Evolutionary conservation across 2,888 invertebrate species (phyloP), one percentile per base, ranked within the genome.

Genomic region (Latrodectus elegans): DNA sequence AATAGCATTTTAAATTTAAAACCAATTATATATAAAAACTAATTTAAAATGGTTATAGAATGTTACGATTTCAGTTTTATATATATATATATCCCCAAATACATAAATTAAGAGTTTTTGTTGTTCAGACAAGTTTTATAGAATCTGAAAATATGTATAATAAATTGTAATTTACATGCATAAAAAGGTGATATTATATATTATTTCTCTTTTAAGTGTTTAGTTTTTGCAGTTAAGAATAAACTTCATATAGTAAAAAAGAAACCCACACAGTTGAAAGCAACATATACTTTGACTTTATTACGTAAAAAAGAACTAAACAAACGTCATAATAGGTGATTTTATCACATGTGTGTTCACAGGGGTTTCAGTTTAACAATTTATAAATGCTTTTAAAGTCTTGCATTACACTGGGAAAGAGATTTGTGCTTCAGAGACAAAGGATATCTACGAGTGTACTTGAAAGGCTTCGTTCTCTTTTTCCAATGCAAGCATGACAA

Each of bases 261-360:
- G 11, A 72, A 4, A 2, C 26, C 52, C 72, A 55, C 22, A 22
- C 15, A 82, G 26, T 52, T 85, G 84, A 85, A 85, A 85, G 84
- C 84, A 85, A 85, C 84, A 85, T 85, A 85, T 85, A 85, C 84
- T 85, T 85, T 85, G 84, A 85, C 77, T 85, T 85, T 85, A 85
- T 85, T 85, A 79, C 79, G 84, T 85, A 85, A 79, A 85, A 82
- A 78, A 82, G 78, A 84, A 79, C 79, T 73, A 84, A 84, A 85
- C 84, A 85, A 85, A 85, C 79, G 79, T 85, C 84, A 79, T 85
- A 79, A 85, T 74, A 79, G 84, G 79, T 55, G 84, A 85, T 85
- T 85, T 85, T 85, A 85, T 85, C 84, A 85, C 84, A 85, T 85
- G 78, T 84, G 75, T 85, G 72, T 85, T 55, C 79, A 79, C 84